Conservation (phyloP, 2,888 invertebrate species). For the Tetramorium bicarinatum region DNA sequence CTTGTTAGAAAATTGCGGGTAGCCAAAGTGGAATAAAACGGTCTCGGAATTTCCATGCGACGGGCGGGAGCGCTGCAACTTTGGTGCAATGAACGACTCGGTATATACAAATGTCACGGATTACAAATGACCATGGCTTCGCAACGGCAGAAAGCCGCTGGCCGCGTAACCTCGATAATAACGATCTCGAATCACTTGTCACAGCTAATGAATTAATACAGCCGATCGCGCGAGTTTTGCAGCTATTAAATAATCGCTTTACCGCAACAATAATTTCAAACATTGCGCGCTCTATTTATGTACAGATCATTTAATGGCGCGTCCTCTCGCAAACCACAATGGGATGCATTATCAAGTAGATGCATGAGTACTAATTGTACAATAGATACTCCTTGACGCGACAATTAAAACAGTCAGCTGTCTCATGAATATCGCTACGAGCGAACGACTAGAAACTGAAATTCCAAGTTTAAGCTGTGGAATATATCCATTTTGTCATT, state of each 20-base stretch:
- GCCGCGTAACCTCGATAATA: conserved; percentile 20
- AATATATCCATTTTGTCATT: background rate
- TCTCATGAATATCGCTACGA: background rate
- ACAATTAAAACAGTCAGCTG: conserved; percentile 1
- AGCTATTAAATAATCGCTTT: conserved; percentile 20
- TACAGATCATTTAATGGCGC: conserved; percentile 3
- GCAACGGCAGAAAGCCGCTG: background rate
- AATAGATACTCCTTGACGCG: background rate
- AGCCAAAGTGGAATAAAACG: conserved; percentile 30
- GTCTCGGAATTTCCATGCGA: conserved; percentile 21
- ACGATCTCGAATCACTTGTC: conserved; percentile 42
- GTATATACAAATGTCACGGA: conserved; percentile 42
- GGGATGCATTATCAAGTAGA: background rate
- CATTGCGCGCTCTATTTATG: background rate
- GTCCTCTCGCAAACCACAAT: background rate
- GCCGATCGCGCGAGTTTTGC: conserved; percentile 14
- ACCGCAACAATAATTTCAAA: conserved; percentile 13
- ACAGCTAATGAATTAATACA: conserved; percentile 34
- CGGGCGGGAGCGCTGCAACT: conserved; percentile 1
- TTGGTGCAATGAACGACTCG: conserved; percentile 11
- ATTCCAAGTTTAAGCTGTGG: no score
- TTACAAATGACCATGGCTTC: conserved; percentile 40
- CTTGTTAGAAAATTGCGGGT: conserved; percentile 39
- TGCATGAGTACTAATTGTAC: background rate
- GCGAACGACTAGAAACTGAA: background rate